Evolutionary conservation across 2,797 vertebrate species (phyloP).

Genomic region (Sebastes steindachneri): DNA sequence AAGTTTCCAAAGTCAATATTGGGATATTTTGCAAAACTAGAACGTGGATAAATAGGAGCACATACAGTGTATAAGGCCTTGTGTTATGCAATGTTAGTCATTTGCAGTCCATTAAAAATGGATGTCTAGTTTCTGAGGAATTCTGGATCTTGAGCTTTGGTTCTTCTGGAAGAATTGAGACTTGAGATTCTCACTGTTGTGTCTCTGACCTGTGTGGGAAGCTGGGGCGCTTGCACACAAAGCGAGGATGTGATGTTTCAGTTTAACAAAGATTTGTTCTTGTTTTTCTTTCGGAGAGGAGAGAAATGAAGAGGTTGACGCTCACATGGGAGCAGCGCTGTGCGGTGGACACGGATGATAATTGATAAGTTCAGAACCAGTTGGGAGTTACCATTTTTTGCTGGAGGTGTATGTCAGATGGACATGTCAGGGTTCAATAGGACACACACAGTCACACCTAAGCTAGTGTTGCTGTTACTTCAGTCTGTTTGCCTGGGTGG

Average conservation of each 20-base stretch:
- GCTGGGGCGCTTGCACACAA: conserved; percentile 63
- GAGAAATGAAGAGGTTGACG: conserved; percentile 61
- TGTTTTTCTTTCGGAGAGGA: conserved; percentile 64
- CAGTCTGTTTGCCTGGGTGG: conserved; percentile 54
- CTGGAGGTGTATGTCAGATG: conserved; percentile 46
- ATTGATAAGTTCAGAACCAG: conserved; percentile 32
- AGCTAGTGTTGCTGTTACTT: conserved; percentile 31
- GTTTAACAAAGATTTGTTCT: conserved; percentile 71
- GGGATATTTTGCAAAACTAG: neutral
- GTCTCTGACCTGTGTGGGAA: conserved; percentile 75
- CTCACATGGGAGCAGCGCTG: conserved; percentile 47
- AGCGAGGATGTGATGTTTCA: conserved; percentile 67
- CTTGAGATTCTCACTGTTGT: conserved; percentile 56
- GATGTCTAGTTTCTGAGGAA: conserved; percentile 39
- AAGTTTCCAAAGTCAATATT: neutral
- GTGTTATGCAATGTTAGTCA: conserved; percentile 3
- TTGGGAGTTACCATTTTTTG: conserved; percentile 37
- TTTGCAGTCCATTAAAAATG: conserved; percentile 17
- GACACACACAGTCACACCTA: conserved; percentile 37
- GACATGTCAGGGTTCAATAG: conserved; percentile 30
- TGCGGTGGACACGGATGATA: conserved; percentile 29
- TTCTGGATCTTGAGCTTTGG: conserved; percentile 35
- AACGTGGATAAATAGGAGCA: neutral
- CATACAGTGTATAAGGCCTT: neutral
- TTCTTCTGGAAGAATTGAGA: conserved; percentile 51